Base-by-base conservation (phyloP, 2,113 vertebrate genomes). In the Addax nasomaculatus region DNA sequence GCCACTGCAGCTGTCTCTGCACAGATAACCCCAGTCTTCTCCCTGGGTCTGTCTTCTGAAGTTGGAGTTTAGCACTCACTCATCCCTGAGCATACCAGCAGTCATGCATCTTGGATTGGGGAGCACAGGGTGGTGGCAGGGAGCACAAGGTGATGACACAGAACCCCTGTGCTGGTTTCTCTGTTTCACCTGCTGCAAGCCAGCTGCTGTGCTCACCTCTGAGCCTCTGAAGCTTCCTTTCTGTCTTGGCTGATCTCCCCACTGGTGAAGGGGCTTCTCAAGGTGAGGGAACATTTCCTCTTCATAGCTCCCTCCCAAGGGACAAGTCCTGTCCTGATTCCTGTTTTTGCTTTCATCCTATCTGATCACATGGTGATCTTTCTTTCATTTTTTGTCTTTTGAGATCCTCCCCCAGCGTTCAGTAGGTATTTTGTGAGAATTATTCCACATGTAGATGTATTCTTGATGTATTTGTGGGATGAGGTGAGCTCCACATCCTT, bases 181-280 rank as follows among this genome's bases (percentile, higher is more conserved):
- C 43, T 79, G 7, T 79, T 79, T 47, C 1, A 0, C 43, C 43
- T 47, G 73, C 73, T 0, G 0, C 73, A 76, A 15, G 39, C 25
- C 39, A 76, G 73, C 39, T 43, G 43, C 43, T 47, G 43, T 30
- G 76, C 76, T 79, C 76, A 17, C 43, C 27, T 47, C 27, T 79
- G 76, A 79, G 76, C 43, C 27, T 79, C 76, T 79, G 43, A 47
- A 30, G 27, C 76, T 47, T 29, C 76, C 27, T 79, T 45, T 17
- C 43, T 79, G 43, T 79, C 15, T 47, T 47, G 45, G 76, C 43
- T 79, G 43, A 30, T 79, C 27, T 79, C 27, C 27, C 43, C 45
- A 45, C 27, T 0, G 0, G 14, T 30, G 27, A 47, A 79, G 76
- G 27, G 4, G 43, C 27, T 47, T 16, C 76, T 47, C 27, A 47